Base-by-base conservation (phyloP, 1,140 invertebrate genomes). In the Geopemphigus sp. region DNA sequence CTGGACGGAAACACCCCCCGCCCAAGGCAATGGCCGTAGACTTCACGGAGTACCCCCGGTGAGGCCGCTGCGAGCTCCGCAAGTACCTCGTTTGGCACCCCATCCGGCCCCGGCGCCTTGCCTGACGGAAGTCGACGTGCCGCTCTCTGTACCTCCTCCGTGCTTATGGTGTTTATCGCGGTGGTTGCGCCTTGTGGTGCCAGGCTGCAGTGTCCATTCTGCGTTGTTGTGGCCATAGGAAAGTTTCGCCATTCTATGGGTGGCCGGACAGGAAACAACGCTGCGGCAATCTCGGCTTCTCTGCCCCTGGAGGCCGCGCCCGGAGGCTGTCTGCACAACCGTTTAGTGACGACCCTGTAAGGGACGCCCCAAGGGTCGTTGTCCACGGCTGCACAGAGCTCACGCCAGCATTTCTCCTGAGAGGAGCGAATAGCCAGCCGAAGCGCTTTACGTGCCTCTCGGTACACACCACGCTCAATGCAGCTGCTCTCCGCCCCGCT, bases 281-380 rank as follows among this genome's bases (percentile, higher is more conserved):
- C 24, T 5, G 15, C 61, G 1, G 29, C 61, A 6, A 63, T 32
- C 1, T 6, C 29, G 5, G 1, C 10, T 8, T 32, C 29, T 6
- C 61, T 14, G 61, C 29, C 26, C 1, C 15, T 29, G 12, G 5
- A 14, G 2, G 29, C 10, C 26, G 17, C 11, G 22, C 6, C 26
- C 5, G 66, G 47, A 17, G n/a, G 5, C 2, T 59, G 56, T 3
- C 8, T 24, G 11, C 15, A 15, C 4, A 53, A 10, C 22, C n/a
- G 22, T 8, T 70, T 70, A 12, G 29, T 70, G 0, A 80, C 80
- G 11, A 70, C n/a, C 29, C 32, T n/a, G 19, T 66, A 80, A 0
- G 61, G 47, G 0, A 29, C 8, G 1, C 80, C 80, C 80, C 80
- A 80, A 17, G 66, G 63, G 22, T 80, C 80, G 2, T 8, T 15